Conservation (phyloP, 1,140 invertebrate genomes). For the Magallana gigas region DNA sequence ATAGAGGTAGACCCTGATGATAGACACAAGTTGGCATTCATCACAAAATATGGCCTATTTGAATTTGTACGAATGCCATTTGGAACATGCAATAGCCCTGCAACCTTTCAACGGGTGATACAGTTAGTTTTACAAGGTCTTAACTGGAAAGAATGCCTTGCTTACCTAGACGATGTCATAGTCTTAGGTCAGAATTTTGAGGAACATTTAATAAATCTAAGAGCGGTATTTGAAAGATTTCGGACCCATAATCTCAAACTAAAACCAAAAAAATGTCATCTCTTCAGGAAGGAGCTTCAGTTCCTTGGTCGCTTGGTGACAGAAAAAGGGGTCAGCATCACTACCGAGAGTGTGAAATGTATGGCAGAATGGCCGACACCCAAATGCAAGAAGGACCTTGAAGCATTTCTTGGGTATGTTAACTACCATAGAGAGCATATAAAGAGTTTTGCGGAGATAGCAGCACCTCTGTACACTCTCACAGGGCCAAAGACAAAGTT, state of each 20-base stretch:
- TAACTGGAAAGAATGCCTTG: constrained; percentile 20
- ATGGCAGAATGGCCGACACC: background rate
- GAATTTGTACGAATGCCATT: constrained; percentile 57
- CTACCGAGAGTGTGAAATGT: background rate
- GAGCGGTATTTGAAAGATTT: background rate
- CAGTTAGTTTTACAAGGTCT: constrained; percentile 52
- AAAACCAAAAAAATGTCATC: no score
- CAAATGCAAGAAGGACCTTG: constrained; percentile 9
- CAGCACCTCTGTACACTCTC: constrained; percentile 40
- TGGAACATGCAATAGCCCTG: constrained; percentile 60
- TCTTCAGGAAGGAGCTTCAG: no score
- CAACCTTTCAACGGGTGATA: constrained; percentile 56
- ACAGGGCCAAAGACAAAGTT: background rate
- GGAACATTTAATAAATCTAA: constrained; percentile 36
- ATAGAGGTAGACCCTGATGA: constrained; percentile 40
- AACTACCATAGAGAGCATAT: constrained; percentile 53
- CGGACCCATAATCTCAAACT: no score
- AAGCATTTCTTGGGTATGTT: constrained; percentile 38
- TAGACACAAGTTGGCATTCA: constrained; percentile 53
- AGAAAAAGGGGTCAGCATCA: no score
- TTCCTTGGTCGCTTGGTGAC: no score
- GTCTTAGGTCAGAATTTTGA: constrained; percentile 46
- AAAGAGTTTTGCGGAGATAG: constrained; percentile 27
- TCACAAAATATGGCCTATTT: constrained; percentile 51
- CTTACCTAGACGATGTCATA: constrained; percentile 52